phyloP scores from a whole-genome alignment of 2,113 vertebrate genomes.

The Corythornis vintsioides region DNA sequence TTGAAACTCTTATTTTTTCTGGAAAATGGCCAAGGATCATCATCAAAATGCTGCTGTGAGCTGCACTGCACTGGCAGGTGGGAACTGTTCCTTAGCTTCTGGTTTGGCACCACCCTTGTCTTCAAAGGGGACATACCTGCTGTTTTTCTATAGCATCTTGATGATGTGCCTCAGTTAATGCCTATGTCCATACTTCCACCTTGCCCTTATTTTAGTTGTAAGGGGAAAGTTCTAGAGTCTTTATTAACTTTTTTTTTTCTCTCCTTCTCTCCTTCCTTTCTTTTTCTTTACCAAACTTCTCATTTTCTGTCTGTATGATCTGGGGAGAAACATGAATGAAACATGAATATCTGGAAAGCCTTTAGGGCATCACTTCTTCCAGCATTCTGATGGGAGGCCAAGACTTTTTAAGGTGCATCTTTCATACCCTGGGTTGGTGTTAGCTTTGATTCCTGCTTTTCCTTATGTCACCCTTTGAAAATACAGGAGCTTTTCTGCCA shows the following conservation, averaged over 20 bases:
- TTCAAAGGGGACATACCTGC: not conserved
- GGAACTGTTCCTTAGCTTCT: not conserved
- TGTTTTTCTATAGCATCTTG: not conserved
- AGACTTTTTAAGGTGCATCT: not conserved
- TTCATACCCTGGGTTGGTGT: accelerated
- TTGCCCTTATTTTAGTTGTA: not conserved
- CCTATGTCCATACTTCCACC: not conserved
- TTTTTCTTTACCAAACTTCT: not conserved
- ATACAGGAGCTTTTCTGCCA: not conserved
- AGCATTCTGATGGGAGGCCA: not conserved
- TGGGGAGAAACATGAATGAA: not conserved
- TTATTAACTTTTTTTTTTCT: too few species aligned
- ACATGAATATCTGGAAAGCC: not conserved
- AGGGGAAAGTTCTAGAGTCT: not conserved
- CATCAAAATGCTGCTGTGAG: not conserved
- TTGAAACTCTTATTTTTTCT: not conserved
- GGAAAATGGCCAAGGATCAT: not conserved
- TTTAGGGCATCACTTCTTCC: too few species aligned
- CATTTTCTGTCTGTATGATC: not conserved
- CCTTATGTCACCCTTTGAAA: not conserved
- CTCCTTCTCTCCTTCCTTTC: not conserved
- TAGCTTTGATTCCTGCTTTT: not conserved
- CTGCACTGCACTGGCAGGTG: not conserved
- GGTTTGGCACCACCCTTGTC: not conserved
- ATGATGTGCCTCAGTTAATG: not conserved